Evolutionary conservation across 2,113 vertebrate species (phyloP).

Genomic region (Xiphophorus couchianus): DNA sequence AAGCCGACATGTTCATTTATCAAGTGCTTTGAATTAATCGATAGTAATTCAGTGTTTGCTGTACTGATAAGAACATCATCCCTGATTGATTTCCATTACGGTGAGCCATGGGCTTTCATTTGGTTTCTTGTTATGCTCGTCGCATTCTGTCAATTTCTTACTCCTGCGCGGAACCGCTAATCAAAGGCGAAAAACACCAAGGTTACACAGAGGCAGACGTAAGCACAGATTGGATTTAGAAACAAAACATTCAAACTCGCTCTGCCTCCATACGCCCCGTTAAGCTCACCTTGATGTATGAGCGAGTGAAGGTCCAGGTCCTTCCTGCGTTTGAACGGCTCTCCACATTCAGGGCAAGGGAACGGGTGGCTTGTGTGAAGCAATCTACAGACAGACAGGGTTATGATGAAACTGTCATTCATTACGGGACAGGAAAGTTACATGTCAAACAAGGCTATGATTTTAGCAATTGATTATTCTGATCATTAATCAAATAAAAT

Average conservation of each 20-base stretch:
- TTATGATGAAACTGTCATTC: neutral
- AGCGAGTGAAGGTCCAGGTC: constrained; percentile 90
- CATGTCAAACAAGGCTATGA: neutral
- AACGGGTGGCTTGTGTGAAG: constrained; percentile 91
- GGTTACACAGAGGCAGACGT: neutral
- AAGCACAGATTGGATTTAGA: neutral
- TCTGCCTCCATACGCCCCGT: neutral
- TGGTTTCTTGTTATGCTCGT: constrained; percentile 8
- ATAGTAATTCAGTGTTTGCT: constrained; percentile 50
- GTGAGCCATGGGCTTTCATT: neutral
- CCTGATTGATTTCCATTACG: constrained; percentile 42
- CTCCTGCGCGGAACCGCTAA: neutral
- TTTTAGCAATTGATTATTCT: too few species aligned
- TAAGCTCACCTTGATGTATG: constrained; percentile 80
- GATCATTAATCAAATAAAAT: too few species aligned
- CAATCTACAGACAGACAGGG: constrained; percentile 68
- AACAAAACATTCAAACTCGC: neutral
- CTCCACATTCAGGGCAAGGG: constrained; percentile 84
- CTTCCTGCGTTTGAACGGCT: constrained; percentile 87
- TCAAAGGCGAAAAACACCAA: neutral
- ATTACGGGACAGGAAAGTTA: neutral
- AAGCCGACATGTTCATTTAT: constrained; percentile 40
- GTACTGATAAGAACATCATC: constrained; percentile 49
- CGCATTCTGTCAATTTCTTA: constrained; percentile 7
- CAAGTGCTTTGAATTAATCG: constrained; percentile 42